Evolutionary conservation across 2,113 vertebrate genomes (phyloP), one percentile per base, ranked within the genome.

Genomic region (Nothocercus nigrocapillus): DNA sequence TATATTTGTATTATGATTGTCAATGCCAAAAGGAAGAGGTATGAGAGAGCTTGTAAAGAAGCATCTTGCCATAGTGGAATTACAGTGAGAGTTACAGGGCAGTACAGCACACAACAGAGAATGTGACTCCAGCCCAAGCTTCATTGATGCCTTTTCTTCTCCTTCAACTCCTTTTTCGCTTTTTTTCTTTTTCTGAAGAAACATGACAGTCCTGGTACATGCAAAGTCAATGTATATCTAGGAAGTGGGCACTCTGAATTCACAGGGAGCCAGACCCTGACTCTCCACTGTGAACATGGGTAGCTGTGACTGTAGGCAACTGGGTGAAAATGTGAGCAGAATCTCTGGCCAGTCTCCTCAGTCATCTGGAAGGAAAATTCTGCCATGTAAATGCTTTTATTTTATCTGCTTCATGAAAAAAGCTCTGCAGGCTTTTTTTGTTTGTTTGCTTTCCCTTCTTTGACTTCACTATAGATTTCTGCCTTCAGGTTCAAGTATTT

Each of bases 401-500:
- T 87, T 94, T 53, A 85, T 49, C 28, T 40, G 47, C 63, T 88
- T 93, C 74, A 90, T 22, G 69, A 61, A 36, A 54, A 54, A 21
- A 40, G 44, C 53, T 89, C n/a, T 70, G 56, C 81, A 59, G 38
- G 6, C 7, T 67, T 77, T 70, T 49, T 54, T 68, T 45, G 11
- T 6, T 17, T 49, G 49, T 49, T 63, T 34, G 17, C 18, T 62
- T 90, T 68, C 74, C 9, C 4, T 75, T 87, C 36, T 76, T 93
- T 78, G 30, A 64, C 85, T 75, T 68, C 63, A 38, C 38, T 75
- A 1, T 62, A 9, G n/a, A 85, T 90, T 82, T 86, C 58, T 81
- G 11, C 45, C 90, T 94, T 93, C 21, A 83, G 64, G 66, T 74
- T 79, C 79, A 86, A 82, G 17, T 28, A 53, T 85, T 93, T 88